A percentile compares a stretch with the other conserved stretches of the same genome.
Evolutionary conservation across 2,888 invertebrate genomes (phyloP).

Genomic region (Thymelicus acteon): DNA sequence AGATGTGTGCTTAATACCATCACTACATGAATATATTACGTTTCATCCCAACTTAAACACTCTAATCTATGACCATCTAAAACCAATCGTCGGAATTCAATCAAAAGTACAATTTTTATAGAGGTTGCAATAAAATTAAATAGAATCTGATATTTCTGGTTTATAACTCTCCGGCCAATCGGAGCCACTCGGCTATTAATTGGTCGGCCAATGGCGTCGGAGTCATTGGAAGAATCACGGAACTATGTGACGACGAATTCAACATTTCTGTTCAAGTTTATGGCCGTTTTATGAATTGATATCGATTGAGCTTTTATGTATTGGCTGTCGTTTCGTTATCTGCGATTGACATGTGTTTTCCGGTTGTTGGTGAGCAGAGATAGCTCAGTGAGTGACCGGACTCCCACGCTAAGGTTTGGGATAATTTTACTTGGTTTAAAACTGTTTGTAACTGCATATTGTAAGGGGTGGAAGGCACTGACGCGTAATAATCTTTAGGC

Average conservation of each 20-base stretch:
- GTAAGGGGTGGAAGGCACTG: too few relatives aligned
- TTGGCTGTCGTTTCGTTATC: not conserved
- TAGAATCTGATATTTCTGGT: slow-evolving; percentile 46
- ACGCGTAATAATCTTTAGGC: too few relatives aligned
- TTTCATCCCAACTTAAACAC: not conserved
- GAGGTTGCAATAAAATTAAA: slow-evolving; percentile 50
- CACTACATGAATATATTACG: too few relatives aligned
- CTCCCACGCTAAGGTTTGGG: slow-evolving; percentile 1
- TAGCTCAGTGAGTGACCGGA: not conserved
- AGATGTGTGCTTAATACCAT: too few relatives aligned
- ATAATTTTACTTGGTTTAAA: not conserved
- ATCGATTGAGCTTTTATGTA: slow-evolving; percentile 21
- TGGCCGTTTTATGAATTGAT: slow-evolving; percentile 25
- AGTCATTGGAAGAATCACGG: slow-evolving; percentile 38
- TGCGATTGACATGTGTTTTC: slow-evolving; percentile 17
- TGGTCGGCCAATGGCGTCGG: not conserved
- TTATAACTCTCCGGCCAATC: slow-evolving; percentile 51
- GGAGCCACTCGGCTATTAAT: slow-evolving; percentile 26
- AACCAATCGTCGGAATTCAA: slow-evolving; percentile 43
- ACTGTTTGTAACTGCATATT: too few relatives aligned
- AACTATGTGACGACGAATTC: slow-evolving; percentile 24
- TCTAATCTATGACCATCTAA: slow-evolving; percentile 15
- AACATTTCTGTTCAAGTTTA: slow-evolving; percentile 23
- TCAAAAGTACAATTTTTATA: slow-evolving; percentile 49
- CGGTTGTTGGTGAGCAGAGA: not conserved